phyloP scores from a whole-genome alignment of 1,140 invertebrate genomes.

The Drosophila takahashii region DNA sequence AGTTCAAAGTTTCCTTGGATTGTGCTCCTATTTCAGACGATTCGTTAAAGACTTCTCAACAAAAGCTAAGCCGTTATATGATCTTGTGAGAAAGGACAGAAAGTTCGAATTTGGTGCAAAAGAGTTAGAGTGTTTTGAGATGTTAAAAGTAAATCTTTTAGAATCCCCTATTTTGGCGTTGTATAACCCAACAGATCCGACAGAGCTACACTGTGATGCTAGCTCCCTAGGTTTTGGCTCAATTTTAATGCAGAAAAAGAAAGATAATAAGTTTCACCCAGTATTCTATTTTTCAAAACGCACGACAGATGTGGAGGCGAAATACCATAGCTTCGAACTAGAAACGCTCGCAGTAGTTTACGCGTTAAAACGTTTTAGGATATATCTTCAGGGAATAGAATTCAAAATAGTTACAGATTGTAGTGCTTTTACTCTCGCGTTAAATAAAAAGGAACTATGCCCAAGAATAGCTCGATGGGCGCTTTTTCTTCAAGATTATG shows the following conservation, averaged over 20 bases:
- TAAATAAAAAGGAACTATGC: no score
- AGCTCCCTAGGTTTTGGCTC: background rate
- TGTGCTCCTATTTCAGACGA: background rate
- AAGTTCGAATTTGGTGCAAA: background rate
- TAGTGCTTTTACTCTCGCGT: no score
- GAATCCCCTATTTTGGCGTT: background rate
- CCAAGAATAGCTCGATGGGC: background rate
- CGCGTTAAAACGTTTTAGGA: no score
- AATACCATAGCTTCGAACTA: no score
- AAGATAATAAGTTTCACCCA: no score
- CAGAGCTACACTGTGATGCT: slow-evolving; percentile 1
- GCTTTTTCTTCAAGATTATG: background rate
- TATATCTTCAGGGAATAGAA: background rate
- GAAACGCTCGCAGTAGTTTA: no score
- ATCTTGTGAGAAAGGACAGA: background rate
- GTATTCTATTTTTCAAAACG: no score
- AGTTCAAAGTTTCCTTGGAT: background rate
- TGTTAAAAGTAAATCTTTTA: background rate
- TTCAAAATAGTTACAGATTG: no score
- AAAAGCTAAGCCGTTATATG: background rate
- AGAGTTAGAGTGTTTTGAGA: background rate
- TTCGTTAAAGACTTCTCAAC: background rate
- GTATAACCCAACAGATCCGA: background rate
- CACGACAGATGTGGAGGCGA: no score
- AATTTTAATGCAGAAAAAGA: slow-evolving; percentile 23